Evolutionary conservation across 2,888 invertebrate species (phyloP).

Genomic region (Hofmannophila pseudospretella): DNA sequence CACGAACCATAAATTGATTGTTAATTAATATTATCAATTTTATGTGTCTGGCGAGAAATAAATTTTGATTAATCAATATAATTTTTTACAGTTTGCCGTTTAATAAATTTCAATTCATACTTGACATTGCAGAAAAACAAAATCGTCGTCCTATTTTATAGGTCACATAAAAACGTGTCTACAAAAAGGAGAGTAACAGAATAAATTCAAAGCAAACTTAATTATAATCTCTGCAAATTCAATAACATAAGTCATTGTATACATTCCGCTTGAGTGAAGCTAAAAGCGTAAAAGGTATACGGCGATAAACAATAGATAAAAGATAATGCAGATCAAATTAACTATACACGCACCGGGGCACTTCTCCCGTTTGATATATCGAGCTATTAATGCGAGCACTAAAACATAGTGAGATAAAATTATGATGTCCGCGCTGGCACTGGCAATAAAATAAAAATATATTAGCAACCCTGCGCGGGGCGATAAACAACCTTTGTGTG

Average conservation of each 20-base stretch:
- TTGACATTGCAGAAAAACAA: too few species aligned
- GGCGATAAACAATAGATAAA: slow-evolving; percentile 47
- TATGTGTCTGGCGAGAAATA: slow-evolving; percentile 7
- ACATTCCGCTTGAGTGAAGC: too few species aligned
- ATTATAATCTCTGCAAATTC: too few species aligned
- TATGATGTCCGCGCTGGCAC: slow-evolving; percentile 49
- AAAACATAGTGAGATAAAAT: slow-evolving; percentile 58
- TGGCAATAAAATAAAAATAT: slow-evolving; percentile 54
- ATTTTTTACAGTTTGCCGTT: too few species aligned
- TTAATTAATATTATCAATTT: slow-evolving; percentile 18
- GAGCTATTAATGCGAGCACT: slow-evolving; percentile 54
- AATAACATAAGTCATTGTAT: too few species aligned
- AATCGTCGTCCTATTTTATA: too few species aligned
- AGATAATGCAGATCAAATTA: slow-evolving; percentile 50
- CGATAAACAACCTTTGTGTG: slow-evolving; percentile 73
- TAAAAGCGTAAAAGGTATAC: too few species aligned
- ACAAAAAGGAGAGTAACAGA: too few species aligned
- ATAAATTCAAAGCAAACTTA: too few species aligned
- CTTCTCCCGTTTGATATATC: slow-evolving; percentile 58
- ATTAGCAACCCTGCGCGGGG: slow-evolving; percentile 60
- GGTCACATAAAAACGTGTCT: too few species aligned
- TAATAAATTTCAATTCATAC: too few species aligned
- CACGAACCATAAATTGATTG: too few species aligned
- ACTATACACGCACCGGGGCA: slow-evolving; percentile 50
- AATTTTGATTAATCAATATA: not conserved